Percentiles rank a stretch among this genome's conserved stretches.
Conservation (phyloP, 2,888 invertebrate species). For the Exocentrus adspersus region DNA sequence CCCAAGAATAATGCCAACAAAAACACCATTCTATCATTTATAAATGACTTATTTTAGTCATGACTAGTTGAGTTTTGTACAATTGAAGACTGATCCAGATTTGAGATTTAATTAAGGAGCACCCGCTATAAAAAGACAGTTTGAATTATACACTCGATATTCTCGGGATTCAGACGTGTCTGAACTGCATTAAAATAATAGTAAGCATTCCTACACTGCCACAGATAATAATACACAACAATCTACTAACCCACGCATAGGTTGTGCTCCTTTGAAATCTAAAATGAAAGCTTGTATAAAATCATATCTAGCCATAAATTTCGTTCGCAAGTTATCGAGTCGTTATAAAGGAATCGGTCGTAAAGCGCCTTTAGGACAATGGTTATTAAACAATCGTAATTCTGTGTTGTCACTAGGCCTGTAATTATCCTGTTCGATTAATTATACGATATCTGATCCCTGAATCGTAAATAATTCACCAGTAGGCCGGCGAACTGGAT, state of each 20-base stretch:
- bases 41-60: too few relatives aligned
- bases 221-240: conserved; percentile 12
- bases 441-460: conserved; percentile 48
- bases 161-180: too few relatives aligned
- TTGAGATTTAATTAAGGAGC: too few relatives aligned
- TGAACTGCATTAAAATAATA: not conserved
- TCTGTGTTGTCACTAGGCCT: conserved; percentile 56
- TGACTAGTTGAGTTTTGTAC: too few relatives aligned
- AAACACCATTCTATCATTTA: too few relatives aligned
- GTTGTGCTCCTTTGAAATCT: conserved; percentile 20
- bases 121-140: too few relatives aligned
- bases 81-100: too few relatives aligned
- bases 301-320: conserved; percentile 28
- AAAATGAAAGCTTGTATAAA: conserved; percentile 31
- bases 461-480: conserved; percentile 28
- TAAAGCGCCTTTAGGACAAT: conserved; percentile 28
- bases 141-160: too few relatives aligned
- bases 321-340: conserved; percentile 24
- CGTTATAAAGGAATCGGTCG: conserved; percentile 25
- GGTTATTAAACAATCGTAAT: conserved; percentile 57
- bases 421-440: conserved; percentile 60
- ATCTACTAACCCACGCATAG: conserved; percentile 22
- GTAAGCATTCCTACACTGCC: not conserved
- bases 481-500: conserved; percentile 24
- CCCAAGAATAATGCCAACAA: too few relatives aligned